phyloP scores from a whole-genome alignment of 1,140 invertebrate species.

The Drosophila biarmipes region DNA sequence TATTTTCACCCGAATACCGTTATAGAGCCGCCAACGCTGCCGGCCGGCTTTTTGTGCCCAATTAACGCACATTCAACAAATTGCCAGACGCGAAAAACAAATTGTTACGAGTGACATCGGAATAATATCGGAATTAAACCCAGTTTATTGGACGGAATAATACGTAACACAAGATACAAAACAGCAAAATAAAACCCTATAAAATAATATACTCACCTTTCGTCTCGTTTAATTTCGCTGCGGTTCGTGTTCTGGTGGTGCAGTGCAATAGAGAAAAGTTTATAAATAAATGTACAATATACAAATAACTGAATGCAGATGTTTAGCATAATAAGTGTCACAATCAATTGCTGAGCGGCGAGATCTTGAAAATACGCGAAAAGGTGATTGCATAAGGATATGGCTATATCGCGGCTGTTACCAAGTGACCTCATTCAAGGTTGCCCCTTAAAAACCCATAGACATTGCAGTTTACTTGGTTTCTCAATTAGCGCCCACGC shows the following conservation, averaged over 20 bases:
- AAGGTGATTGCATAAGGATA: conserved; percentile 78
- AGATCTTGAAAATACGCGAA: conserved; percentile 32
- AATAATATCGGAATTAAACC: conserved; percentile 6
- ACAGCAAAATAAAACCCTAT: background rate
- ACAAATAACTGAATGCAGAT: conserved; percentile 68
- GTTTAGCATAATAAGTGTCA: conserved; percentile 72
- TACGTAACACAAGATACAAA: conserved; percentile 4
- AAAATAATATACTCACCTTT: conserved; percentile 2
- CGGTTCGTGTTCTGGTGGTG: conserved; percentile 18
- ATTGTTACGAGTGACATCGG: conserved; percentile 1
- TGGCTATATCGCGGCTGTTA: conserved; percentile 18
- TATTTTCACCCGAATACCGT: conserved; percentile 51
- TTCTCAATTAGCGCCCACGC: conserved; percentile 59
- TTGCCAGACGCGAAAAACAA: conserved; percentile 26
- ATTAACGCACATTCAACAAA: conserved; percentile 74
- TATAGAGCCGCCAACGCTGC: conserved; percentile 52
- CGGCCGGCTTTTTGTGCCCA: conserved; percentile 84
- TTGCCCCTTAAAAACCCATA: conserved; percentile 28
- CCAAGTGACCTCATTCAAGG: conserved; percentile 73
- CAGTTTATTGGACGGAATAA: conserved; percentile 9
- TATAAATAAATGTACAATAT: conserved; percentile 53
- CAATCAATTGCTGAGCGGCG: conserved; percentile 65
- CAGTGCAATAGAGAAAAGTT: conserved; percentile 43
- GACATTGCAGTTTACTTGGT: conserved; percentile 39
- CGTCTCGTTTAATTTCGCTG: conserved; percentile 7